Base-by-base conservation (phyloP, 1,140 invertebrate species). In the Nixonia krombeini region DNA sequence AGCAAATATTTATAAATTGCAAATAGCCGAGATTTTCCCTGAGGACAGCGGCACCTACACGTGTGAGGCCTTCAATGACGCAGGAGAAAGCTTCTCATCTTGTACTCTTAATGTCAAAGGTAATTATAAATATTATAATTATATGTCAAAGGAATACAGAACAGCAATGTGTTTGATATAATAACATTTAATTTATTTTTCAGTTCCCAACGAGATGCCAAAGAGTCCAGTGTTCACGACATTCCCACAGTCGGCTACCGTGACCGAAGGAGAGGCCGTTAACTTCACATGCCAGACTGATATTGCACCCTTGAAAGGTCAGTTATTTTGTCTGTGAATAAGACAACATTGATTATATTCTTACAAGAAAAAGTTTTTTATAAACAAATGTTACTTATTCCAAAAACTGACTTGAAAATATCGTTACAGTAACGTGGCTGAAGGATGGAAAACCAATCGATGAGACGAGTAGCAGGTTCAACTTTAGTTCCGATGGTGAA, bases 21-120 rank as follows among this genome's bases (percentile, higher is more conserved):
- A 92, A 62, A 97, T 98, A 62, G 91, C 94, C 10, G 96, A 98
- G 81, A 95, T 98, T 74, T 97, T 96, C 90, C 95, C 95, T 3
- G 95, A 97, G 86, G 94, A 96, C 84, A 87, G 90, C 76, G 96
- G 96, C 37, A 94, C 93, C 17, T 98, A 98, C 85, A 97, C 95
- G 2, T 98, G 96, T 83, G 96, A 98, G 85, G 95, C 95, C 33
- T 97, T 97, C 86, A 97, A 97, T 85, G 94, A 97, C 82, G 91
- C 90, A 46, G 96, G 96, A 55, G 95, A 98, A 86, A 94, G 94
- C 46, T 96, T 95, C 87, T 95, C 94, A 79, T 93, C 93, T 72
- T 96, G 95, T 85, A 91, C 93, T 63, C 87, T 97, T 50, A 90
- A 92, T 74, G 94, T 97, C 42, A 77, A 88, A 58, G 89, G 90